Conservation (phyloP, 1,140 invertebrate species). For the Drosophila lini region DNA sequence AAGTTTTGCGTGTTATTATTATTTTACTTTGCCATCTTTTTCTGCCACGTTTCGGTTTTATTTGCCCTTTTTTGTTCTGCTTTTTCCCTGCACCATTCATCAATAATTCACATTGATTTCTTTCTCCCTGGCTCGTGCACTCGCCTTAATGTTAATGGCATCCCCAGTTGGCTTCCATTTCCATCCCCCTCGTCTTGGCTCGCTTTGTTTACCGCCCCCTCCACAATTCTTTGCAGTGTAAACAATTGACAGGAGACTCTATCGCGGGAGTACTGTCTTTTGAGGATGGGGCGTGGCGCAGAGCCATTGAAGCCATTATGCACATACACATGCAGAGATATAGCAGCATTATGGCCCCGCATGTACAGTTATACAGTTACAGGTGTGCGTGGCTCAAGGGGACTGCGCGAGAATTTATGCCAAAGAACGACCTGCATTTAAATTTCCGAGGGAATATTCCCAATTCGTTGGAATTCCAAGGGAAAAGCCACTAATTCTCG, state of each 20-base stretch:
- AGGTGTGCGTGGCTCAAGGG: constrained; percentile 27
- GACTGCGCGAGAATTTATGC: constrained; percentile 33
- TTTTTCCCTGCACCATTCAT: constrained; percentile 66
- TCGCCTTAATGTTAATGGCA: constrained; percentile 43
- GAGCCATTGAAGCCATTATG: constrained; percentile 41
- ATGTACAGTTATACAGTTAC: constrained; percentile 3
- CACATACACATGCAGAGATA: constrained; percentile 9
- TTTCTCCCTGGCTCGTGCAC: constrained; percentile 25
- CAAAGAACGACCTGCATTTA: constrained; percentile 35
- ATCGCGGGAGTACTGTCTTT: constrained; percentile 20
- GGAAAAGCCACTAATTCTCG: constrained; percentile 31
- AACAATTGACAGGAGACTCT: constrained; percentile 65
- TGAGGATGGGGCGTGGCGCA: background rate
- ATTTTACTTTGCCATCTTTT: constrained; percentile 72
- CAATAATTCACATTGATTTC: constrained; percentile 82
- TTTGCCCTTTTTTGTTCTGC: constrained; percentile 46
- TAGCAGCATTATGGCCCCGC: constrained; percentile 7
- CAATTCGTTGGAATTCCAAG: constrained; percentile 17
- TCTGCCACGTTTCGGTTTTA: constrained; percentile 65
- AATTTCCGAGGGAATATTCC: constrained; percentile 34
- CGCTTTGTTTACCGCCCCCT: constrained; percentile 31
- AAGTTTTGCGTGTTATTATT: constrained; percentile 69
- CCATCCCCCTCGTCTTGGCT: background rate
- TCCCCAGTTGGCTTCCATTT: constrained; percentile 47
- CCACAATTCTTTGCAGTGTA: constrained; percentile 52